Percentiles rank a stretch among this genome's conserved stretches.
Evolutionary conservation across 2,113 vertebrate species (phyloP).

Genomic region (Uria lomvia): DNA sequence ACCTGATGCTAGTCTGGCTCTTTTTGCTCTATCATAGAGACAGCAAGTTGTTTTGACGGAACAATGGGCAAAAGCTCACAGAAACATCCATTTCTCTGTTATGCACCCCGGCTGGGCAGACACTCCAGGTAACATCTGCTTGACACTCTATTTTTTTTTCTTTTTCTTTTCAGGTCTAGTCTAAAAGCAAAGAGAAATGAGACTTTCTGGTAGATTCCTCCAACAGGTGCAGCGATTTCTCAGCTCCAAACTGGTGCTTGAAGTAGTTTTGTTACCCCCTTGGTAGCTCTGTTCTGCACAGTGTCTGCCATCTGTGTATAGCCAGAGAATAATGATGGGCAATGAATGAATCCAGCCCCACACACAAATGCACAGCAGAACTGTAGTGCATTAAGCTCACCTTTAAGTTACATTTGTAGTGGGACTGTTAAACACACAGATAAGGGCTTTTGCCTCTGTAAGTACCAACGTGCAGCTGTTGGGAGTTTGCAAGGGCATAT

Average conservation of each 20-base stretch:
- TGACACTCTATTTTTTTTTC: not conserved
- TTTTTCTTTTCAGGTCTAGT: not conserved
- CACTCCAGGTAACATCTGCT: slow-evolving; percentile 74
- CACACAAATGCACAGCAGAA: not conserved
- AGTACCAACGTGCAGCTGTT: not conserved
- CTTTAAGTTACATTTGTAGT: not conserved
- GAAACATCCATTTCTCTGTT: slow-evolving; percentile 80
- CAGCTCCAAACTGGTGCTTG: not conserved
- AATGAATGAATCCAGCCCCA: not conserved
- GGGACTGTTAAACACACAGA: not conserved
- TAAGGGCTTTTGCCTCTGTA: not conserved
- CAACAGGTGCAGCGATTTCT: not conserved
- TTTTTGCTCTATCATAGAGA: slow-evolving; percentile 67
- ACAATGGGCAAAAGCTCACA: slow-evolving; percentile 74
- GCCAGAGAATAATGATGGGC: not conserved
- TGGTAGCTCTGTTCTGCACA: not conserved
- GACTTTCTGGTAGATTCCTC: not conserved
- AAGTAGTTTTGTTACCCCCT: not conserved
- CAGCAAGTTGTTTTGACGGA: slow-evolving; percentile 85
- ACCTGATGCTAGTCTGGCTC: not conserved
- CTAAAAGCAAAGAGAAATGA: not conserved
- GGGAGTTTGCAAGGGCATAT: not conserved
- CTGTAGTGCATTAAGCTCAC: not conserved
- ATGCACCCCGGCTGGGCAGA: slow-evolving; percentile 86
- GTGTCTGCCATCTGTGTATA: not conserved